A percentile compares a stretch with the other conserved stretches of the same genome.
phyloP scores from a whole-genome alignment of 2,797 vertebrate genomes.

The Sebastes wilsoni region DNA sequence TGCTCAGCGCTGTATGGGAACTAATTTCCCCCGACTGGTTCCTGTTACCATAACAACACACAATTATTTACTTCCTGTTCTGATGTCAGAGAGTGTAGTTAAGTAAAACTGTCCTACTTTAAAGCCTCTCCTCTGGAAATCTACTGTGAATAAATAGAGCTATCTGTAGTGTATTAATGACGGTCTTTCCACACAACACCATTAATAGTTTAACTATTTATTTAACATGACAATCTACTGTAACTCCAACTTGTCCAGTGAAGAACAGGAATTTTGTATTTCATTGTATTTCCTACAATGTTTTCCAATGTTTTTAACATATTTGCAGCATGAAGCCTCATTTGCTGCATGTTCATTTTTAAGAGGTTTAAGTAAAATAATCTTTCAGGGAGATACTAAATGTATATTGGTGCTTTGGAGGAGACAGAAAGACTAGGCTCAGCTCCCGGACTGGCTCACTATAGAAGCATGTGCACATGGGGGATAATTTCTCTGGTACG shows the following conservation, averaged over 20 bases:
- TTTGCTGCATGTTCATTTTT: background rate
- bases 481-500: constrained; percentile 46
- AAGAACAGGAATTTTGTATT: background rate
- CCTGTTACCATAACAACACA: constrained; percentile 79
- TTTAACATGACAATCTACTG: background rate
- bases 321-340: background rate
- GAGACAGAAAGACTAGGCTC: constrained; percentile 17
- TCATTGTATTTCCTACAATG: background rate
- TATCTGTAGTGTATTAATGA: background rate
- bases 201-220: background rate
- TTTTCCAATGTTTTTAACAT: background rate
- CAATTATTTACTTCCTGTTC: constrained; percentile 83
- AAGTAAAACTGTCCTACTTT: constrained; percentile 20
- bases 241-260: background rate
- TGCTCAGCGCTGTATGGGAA: constrained; percentile 59
- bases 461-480: constrained; percentile 34
- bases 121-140: constrained; percentile 2
- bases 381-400: background rate
- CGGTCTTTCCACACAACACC: background rate
- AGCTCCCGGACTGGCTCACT: constrained; percentile 3
- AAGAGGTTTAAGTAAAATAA: background rate
- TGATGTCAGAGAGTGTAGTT: constrained; percentile 66
- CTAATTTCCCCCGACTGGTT: constrained; percentile 62
- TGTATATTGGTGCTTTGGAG: background rate
- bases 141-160: constrained; percentile 1